Conservation (phyloP, 1,140 invertebrate species). For the Venturia canescens region DNA sequence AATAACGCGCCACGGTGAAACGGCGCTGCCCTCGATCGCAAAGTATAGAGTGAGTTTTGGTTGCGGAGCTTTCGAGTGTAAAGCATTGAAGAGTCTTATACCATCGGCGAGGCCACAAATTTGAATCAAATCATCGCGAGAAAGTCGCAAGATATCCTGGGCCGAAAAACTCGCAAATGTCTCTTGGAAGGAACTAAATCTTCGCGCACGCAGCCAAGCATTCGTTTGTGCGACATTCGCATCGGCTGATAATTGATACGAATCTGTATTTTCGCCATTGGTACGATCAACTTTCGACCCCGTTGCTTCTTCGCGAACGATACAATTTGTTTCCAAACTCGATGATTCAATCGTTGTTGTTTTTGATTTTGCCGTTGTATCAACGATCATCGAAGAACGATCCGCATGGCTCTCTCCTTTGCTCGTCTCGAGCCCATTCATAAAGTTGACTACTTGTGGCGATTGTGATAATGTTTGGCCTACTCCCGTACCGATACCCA, state of each 20-base stretch:
- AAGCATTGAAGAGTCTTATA: conserved; percentile 92
- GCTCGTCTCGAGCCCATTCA: neutral
- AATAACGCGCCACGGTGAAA: conserved; percentile 84
- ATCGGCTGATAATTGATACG: conserved; percentile 77
- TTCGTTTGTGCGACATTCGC: conserved; percentile 84
- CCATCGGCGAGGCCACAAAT: conserved; percentile 95
- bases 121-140: conserved; percentile 93
- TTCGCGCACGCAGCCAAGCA: conserved; percentile 87
- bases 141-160: conserved; percentile 90
- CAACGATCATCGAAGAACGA: neutral
- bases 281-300: neutral
- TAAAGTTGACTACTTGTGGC: neutral
- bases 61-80: conserved; percentile 86
- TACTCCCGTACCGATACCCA: neutral
- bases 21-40: conserved; percentile 80
- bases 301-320: neutral
- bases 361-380: neutral
- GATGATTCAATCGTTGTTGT: neutral
- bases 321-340: neutral
- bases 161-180: conserved; percentile 92
- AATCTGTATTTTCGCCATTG: neutral
- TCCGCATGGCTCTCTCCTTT: neutral
- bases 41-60: conserved; percentile 90
- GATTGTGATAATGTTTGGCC: neutral
- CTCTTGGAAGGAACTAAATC: conserved; percentile 85